A percentile compares a stretch with the other conserved stretches of the same genome.
These are phyloP conservation scores for Trissoscelio sp. DNA, from an alignment of 2,888 invertebrate genomes.

Conservation along the genomic window DNA sequence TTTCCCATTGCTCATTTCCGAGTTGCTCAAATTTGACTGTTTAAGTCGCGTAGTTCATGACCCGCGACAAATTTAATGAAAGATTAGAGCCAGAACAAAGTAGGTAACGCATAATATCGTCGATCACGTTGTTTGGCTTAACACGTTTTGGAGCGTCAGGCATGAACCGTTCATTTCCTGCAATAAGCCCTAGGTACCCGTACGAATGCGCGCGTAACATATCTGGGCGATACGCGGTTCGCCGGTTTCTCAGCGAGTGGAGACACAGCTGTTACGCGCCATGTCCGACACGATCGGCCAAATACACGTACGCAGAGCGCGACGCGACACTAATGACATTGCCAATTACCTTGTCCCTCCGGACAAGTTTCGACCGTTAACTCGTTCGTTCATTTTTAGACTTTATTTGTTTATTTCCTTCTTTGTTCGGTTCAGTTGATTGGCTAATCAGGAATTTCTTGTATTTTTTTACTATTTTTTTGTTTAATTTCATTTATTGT, in stretches of 20 bases:
- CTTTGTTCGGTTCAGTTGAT: neutral
- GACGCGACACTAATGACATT: conserved; percentile 57
- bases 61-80: too few species aligned
- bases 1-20: too few species aligned
- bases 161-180: conserved; percentile 65
- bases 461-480: too few species aligned
- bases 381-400: conserved; percentile 12
- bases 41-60: too few species aligned
- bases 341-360: conserved; percentile 53
- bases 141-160: conserved; percentile 45
- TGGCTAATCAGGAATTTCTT: neutral
- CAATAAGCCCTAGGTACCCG: conserved; percentile 59
- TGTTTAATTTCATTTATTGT: too few species aligned
- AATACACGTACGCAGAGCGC: conserved; percentile 19
- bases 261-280: conserved; percentile 54
- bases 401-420: conserved; percentile 42
- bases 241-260: conserved; percentile 26
- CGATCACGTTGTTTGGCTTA: conserved; percentile 57
- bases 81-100: too few species aligned
- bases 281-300: conserved; percentile 51
- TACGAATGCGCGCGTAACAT: conserved; percentile 50
- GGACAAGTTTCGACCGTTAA: neutral
- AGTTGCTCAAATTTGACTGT: too few species aligned
- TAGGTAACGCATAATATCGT: too few species aligned
- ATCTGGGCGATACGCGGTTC: conserved; percentile 27